Conservation (phyloP, 1,140 invertebrate species). For the Penaeus japonicus region DNA sequence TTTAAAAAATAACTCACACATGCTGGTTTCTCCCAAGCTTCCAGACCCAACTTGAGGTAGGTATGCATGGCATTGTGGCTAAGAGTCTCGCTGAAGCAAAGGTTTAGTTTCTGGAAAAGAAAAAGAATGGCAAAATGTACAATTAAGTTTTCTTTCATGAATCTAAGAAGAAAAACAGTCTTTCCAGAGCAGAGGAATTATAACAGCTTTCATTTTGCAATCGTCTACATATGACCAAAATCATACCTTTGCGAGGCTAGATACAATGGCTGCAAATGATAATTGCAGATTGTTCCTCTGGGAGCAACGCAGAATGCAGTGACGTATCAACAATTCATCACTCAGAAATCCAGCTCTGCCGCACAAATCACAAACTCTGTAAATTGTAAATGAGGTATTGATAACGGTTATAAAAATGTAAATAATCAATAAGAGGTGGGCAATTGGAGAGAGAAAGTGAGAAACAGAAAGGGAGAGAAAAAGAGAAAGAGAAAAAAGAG, state of each 20-base stretch:
- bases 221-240: neutral
- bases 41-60: slow-evolving; percentile 35
- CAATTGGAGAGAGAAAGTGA: too few species aligned
- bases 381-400: neutral
- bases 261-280: slow-evolving; percentile 25
- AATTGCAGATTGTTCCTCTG: slow-evolving; percentile 29
- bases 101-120: slow-evolving; percentile 1
- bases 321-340: slow-evolving; percentile 29
- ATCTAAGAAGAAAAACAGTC: too few species aligned
- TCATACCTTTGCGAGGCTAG: slow-evolving; percentile 27
- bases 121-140: too few species aligned
- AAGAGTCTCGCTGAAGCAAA: slow-evolving; percentile 8
- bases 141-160: too few species aligned
- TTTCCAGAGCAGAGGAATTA: too few species aligned
- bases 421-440: too few species aligned
- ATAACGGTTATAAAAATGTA: too few species aligned
- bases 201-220: neutral
- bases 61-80: neutral
- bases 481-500: too few species aligned
- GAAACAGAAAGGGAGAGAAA: too few species aligned
- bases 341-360: neutral
- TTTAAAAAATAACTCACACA: neutral
- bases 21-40: neutral
- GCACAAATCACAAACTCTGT: slow-evolving; percentile 8
- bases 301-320: slow-evolving; percentile 25